A percentile compares a stretch with the other conserved stretches of the same genome.
phyloP scores from a whole-genome alignment of 2,888 invertebrate genomes.

The Geophilus truncorum region DNA sequence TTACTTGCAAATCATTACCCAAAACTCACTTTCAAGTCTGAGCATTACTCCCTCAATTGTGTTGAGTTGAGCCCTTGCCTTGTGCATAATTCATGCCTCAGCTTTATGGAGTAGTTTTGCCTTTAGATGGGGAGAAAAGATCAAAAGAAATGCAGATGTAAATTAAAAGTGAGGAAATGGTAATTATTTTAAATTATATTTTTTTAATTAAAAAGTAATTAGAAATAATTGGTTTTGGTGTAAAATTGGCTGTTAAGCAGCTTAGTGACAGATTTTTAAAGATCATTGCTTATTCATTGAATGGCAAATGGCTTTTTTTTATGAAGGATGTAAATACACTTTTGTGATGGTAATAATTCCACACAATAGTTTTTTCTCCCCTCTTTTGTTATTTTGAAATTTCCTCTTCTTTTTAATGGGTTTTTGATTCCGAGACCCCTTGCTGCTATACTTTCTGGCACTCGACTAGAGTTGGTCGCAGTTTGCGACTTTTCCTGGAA shows the following conservation, averaged over 20 bases:
- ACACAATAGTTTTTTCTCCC: neutral
- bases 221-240: neutral
- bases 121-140: neutral
- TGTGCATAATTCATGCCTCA: slow-evolving; percentile 6
- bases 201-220: neutral
- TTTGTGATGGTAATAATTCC: neutral
- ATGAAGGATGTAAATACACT: neutral
- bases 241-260: neutral
- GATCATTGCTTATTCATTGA: neutral
- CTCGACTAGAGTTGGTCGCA: neutral
- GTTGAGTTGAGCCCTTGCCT: neutral
- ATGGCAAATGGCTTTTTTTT: neutral
- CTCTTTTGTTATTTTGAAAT: neutral
- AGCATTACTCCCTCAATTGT: neutral
- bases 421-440: neutral
- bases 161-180: neutral
- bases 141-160: neutral
- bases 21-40: slow-evolving; percentile 1
- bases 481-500: neutral
- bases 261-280: neutral
- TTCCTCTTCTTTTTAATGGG: neutral
- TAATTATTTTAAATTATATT: neutral
- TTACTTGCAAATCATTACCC: slow-evolving; percentile 17
- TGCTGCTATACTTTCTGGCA: neutral
- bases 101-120: neutral